phyloP scores from a whole-genome alignment of 2,113 vertebrate species.

The Phycodurus eques region DNA sequence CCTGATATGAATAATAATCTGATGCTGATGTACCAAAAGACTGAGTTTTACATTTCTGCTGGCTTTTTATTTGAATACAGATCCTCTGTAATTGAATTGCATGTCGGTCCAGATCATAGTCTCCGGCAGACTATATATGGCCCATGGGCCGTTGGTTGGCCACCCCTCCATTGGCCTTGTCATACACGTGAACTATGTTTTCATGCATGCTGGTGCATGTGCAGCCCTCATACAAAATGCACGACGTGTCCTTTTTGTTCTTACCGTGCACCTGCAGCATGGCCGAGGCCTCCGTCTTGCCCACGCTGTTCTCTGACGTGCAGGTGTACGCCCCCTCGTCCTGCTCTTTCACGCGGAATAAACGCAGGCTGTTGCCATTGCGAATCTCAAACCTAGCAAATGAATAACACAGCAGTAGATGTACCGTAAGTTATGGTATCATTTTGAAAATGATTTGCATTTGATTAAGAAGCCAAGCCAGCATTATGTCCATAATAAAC shows the following conservation, averaged over 20 bases:
- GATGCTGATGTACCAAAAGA: no score
- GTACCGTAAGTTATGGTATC: neutral
- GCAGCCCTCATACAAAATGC: constrained; percentile 32
- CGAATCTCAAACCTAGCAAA: constrained; percentile 89
- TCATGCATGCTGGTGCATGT: constrained; percentile 15
- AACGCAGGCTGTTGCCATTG: constrained; percentile 89
- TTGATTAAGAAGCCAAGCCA: neutral
- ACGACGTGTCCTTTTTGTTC: constrained; percentile 26
- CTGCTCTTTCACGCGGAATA: constrained; percentile 83
- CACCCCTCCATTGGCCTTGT: no score
- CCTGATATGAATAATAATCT: no score
- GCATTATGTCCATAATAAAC: neutral
- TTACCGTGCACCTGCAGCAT: constrained; percentile 92
- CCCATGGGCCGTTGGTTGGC: no score
- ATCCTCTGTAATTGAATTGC: constrained; percentile 7
- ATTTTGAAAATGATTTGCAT: neutral
- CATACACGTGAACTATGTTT: neutral
- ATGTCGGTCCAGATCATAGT: no score
- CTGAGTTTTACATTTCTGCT: no score
- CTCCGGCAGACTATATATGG: neutral
- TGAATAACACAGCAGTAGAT: constrained; percentile 11
- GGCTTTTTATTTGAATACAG: constrained; percentile 7
- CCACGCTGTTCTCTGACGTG: constrained; percentile 96
- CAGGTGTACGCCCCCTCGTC: constrained; percentile 94
- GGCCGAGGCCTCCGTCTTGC: constrained; percentile 92